Evolutionary conservation across 2,888 invertebrate species (phyloP), one percentile per base, ranked within the genome.

Genomic region (Limenitis camilla): DNA sequence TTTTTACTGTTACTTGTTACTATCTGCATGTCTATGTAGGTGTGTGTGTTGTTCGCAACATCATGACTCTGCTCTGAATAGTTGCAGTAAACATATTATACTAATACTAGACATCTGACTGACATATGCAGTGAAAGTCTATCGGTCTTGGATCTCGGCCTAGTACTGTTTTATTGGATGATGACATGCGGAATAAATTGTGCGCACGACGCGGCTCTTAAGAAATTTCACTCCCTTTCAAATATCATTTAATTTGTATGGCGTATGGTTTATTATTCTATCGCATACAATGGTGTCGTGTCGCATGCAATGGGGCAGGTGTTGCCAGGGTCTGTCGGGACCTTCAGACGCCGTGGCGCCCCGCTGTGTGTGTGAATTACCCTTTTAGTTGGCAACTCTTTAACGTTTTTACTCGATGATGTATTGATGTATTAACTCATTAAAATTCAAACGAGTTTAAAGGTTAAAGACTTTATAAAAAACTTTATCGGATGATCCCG

Each of bases 351-450:
- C 59, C 66, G 61, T 48, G 74, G 69, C 72, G 47, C 70, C 86
- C 84, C 71, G 80, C 78, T 73, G 86, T 41, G 84, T 65, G 65
- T 62, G 67, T 61, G 75, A 74, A 78, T 77, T 76, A 76, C 74
- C 70, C 63, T 73, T 45, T 74, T 68, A 74, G 74, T 67, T 74
- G 70, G 77, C 81, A 80, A 74, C 74, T 75, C 73, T 69, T 78
- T 71, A 76, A 71, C 62, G 57, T 62, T 70, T 76, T 74, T 75
- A 77, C 64, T 65, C 67, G 71, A 80, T 78, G 80, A 84, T 83
- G 74, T 75, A 86, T 83, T 74, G 81, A 81, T 71, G 74, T 79
- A 82, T 84, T 82, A 78, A 80, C 80, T 83, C 75, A 83, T 84
- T 83, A 75, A 76, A 81, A 82, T 81, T 74, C 76, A 77, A 78